Conservation (phyloP, 2,113 vertebrate species). For the Ia io region DNA sequence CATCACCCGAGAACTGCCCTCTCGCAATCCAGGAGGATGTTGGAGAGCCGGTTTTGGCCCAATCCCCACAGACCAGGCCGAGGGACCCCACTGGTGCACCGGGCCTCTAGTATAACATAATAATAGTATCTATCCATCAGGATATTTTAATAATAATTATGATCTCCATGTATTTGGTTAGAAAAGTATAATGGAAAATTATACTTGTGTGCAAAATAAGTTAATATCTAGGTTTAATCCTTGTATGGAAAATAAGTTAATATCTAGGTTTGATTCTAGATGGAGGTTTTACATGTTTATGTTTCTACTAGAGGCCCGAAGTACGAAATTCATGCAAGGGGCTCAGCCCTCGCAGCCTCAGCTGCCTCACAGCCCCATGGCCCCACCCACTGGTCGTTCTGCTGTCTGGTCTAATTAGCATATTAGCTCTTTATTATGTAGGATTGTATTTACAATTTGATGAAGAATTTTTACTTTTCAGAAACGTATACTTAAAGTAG, state of each 20-base stretch:
- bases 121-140: neutral
- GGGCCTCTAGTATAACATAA: neutral
- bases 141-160: conserved; percentile 3
- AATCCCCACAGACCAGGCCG: too few species aligned
- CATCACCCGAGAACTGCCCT: too few species aligned
- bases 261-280: neutral
- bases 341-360: too few species aligned
- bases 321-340: too few species aligned
- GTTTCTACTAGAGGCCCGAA: neutral
- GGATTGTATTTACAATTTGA: neutral
- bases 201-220: neutral
- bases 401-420: too few species aligned
- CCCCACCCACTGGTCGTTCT: too few species aligned
- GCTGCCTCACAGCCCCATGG: too few species aligned
- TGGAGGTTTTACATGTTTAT: neutral
- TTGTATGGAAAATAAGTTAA: neutral
- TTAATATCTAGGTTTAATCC: neutral
- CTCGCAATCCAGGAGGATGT: too few species aligned
- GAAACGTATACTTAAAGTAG: neutral
- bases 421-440: too few species aligned
- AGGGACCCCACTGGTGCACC: too few species aligned
- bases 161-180: neutral
- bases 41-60: too few species aligned
- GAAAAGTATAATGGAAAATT: neutral
- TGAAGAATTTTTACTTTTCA: neutral